These are phyloP conservation scores for Oreochromis spilurus DNA, from an alignment of 2,113 vertebrate genomes.

Conservation along the genomic window DNA sequence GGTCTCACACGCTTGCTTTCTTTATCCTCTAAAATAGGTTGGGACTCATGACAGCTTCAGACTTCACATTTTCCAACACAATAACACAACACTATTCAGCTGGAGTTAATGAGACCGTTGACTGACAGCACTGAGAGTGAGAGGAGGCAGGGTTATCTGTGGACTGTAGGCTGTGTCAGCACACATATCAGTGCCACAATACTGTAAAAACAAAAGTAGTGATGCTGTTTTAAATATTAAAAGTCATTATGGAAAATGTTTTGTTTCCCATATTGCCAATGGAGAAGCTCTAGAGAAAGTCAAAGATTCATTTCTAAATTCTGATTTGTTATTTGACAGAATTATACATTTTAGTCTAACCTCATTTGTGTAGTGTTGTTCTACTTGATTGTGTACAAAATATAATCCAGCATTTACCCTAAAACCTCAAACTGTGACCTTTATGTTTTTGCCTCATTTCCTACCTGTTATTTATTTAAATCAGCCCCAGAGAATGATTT, in stretches of 20 bases:
- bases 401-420: background rate
- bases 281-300: background rate
- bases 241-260: background rate
- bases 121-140: background rate
- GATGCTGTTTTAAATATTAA: background rate
- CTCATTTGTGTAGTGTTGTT: background rate
- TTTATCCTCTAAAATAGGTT: background rate
- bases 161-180: background rate
- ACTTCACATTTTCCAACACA: background rate
- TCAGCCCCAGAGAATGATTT: background rate
- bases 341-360: background rate
- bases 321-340: background rate
- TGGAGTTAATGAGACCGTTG: background rate
- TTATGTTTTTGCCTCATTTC: background rate
- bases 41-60: background rate
- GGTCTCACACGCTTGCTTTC: background rate
- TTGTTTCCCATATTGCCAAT: accelerated
- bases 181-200: accelerated
- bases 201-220: background rate
- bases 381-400: background rate
- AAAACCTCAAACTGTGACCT: background rate
- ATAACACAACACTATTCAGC: background rate
- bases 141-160: background rate
- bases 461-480: background rate
- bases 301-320: background rate